Base-by-base conservation (phyloP, 2,888 invertebrate genomes). In the Osedax fenrisi region DNA sequence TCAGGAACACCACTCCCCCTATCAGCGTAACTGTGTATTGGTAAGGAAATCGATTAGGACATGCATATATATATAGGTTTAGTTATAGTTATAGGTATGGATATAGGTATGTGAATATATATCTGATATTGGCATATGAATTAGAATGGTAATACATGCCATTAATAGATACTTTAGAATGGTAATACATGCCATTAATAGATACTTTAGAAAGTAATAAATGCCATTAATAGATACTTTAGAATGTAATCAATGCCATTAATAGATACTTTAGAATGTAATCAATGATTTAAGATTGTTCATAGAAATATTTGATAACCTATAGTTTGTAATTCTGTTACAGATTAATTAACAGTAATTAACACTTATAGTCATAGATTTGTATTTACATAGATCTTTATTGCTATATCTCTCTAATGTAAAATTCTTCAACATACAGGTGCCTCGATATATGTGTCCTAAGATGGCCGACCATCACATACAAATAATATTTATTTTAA, bases 1-100 rank as follows among this genome's bases (percentile, higher is more conserved):
- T 86, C 77, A 97, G 87, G 87, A 97, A 97, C 80, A 96, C 95
- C 74, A 95, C 86, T 81, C 96, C 97, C 80, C 97, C 97, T 81
- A 94, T 90, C 81, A 97, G 89, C 75, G 97, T 97, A 77, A 97
- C 97, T 93, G 89, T 41, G 41, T 41, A 26, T 22, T 3, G 2
- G 26, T n/a, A 41, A n/a, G 26, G 13, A 23, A 84, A 94, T 94
- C 93, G 86, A 96, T 95, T 86, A 94, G 88, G 25, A 97, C 94
- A 79, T 97, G 97, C 83, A 98, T 97, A 61, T 2, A 3, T 61
- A 61, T 23, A 61, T 23, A 61, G 13, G 22, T 10, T 21, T 21
- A 61, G 61, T 17, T 61, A 13, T 61, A 5, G 5, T 22, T 61
- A 13, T 61, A n/a, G n/a, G n/a, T n/a, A n/a, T n/a, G n/a, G n/a